Percentiles rank a stretch among this genome's conserved stretches.
phyloP scores from a whole-genome alignment of 2,797 vertebrate genomes.

The Bryconaethiops microstoma region DNA sequence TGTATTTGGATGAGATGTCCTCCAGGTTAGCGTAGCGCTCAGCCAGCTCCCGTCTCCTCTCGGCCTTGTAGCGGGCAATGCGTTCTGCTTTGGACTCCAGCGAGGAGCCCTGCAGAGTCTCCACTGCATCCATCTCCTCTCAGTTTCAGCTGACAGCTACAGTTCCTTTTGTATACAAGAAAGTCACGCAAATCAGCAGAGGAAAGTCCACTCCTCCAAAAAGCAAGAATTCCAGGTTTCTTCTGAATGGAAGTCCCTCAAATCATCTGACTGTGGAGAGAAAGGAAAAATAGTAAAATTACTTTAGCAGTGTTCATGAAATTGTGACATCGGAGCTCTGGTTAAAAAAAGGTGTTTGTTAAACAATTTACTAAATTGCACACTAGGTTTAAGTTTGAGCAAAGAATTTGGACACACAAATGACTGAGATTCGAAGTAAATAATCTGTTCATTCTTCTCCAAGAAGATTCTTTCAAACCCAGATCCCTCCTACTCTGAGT shows the following conservation, averaged over 20 bases:
- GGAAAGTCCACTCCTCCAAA: not conserved
- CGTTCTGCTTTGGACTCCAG: constrained; percentile 81
- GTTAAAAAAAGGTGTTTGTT: too few relatives aligned
- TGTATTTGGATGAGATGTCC: constrained; percentile 73
- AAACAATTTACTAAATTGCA: too few relatives aligned
- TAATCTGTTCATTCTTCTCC: not conserved
- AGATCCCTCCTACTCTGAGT: constrained; percentile 14
- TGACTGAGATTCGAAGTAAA: not conserved
- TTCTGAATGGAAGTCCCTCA: constrained; percentile 15
- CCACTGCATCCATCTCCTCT: constrained; percentile 72
- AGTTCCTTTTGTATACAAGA: not conserved
- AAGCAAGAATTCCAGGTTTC: constrained; percentile 11
- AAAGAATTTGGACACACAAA: not conserved
- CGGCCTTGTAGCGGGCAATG: constrained; percentile 84
- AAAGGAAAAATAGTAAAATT: constrained; percentile 38
- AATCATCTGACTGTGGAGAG: constrained; percentile 40
- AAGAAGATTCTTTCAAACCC: not conserved
- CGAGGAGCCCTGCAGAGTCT: constrained; percentile 73
- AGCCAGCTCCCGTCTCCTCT: constrained; percentile 78
- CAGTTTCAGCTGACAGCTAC: not conserved
- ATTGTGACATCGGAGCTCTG: not conserved
- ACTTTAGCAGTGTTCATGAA: constrained; percentile 1
- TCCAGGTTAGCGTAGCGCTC: constrained; percentile 78
- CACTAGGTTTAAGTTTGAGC: not conserved
- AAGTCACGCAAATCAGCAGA: not conserved